Conservation (phyloP, 35 echinoderm and acorn worm genomes). For the Holothuria glaberrima region DNA sequence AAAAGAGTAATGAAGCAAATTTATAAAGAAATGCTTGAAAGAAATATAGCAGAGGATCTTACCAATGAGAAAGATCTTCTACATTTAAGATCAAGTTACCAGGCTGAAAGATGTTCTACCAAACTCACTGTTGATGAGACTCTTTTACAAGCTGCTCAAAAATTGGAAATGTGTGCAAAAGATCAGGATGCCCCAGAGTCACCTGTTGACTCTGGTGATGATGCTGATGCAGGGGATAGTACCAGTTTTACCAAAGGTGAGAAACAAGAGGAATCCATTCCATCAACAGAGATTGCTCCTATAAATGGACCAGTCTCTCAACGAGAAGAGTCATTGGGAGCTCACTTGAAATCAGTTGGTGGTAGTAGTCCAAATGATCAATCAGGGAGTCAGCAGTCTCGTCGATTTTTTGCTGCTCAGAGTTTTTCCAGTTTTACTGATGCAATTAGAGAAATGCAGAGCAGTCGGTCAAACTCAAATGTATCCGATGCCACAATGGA, state of each 20-base stretch:
- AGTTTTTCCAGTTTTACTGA: constrained; percentile 40
- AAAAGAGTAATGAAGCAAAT: constrained; percentile 4
- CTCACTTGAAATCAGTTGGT: background rate
- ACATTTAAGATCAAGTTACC: background rate
- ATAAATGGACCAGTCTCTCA: no score
- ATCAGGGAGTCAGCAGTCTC: background rate
- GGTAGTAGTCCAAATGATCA: constrained; percentile 10
- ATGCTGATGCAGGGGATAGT: background rate
- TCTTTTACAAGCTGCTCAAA: constrained; percentile 17
- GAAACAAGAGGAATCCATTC: no score
- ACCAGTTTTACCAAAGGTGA: background rate
- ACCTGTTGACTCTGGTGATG: background rate
- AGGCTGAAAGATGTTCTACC: background rate
- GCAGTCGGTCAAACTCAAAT: background rate
- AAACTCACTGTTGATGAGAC: constrained; percentile 29
- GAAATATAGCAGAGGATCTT: constrained; percentile 9
- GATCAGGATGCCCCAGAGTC: no score
- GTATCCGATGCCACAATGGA: background rate
- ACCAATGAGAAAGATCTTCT: constrained; percentile 6
- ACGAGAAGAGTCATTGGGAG: background rate
- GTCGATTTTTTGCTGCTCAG: constrained; percentile 27
- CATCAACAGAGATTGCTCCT: no score
- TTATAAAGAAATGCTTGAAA: constrained; percentile 33
- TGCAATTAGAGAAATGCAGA: background rate
- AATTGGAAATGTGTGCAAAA: constrained; percentile 7